Conservation (phyloP, 2,797 vertebrate species). For the Avahi laniger region DNA sequence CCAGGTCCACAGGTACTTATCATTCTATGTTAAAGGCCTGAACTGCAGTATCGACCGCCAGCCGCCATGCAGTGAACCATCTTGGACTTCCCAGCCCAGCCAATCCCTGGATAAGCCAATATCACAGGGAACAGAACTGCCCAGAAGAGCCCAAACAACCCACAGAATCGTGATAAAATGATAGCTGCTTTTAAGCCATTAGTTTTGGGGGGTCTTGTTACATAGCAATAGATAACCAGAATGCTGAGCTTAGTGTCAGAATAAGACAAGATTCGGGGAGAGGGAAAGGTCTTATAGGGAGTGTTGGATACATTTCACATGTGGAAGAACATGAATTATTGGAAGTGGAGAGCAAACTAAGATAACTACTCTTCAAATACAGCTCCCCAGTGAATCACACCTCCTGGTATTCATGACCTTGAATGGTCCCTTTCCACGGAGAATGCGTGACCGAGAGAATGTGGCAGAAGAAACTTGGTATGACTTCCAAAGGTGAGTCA, state of each 20-base stretch:
- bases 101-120: not conserved
- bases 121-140: not conserved
- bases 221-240: not conserved
- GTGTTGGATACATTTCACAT: not conserved
- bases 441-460: not conserved
- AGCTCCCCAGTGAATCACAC: not conserved
- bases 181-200: not conserved
- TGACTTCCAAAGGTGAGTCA: not conserved
- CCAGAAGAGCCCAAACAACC: not conserved
- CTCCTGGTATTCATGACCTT: not conserved
- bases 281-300: not conserved
- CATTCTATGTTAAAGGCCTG: not conserved
- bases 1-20: not conserved
- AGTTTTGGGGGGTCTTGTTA: not conserved
- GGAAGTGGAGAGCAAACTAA: not conserved
- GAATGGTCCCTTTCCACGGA: not conserved
- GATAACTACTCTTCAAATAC: not conserved
- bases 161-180: not conserved
- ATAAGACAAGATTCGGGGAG: not conserved
- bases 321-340: not conserved
- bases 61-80: rapidly evolving
- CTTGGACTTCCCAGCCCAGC: not conserved
- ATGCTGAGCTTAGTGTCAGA: not conserved
- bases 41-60: not conserved
- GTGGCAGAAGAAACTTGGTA: not conserved